Evolutionary conservation across 2,797 vertebrate genomes (phyloP).

Genomic region (Smutsia temminckii): DNA sequence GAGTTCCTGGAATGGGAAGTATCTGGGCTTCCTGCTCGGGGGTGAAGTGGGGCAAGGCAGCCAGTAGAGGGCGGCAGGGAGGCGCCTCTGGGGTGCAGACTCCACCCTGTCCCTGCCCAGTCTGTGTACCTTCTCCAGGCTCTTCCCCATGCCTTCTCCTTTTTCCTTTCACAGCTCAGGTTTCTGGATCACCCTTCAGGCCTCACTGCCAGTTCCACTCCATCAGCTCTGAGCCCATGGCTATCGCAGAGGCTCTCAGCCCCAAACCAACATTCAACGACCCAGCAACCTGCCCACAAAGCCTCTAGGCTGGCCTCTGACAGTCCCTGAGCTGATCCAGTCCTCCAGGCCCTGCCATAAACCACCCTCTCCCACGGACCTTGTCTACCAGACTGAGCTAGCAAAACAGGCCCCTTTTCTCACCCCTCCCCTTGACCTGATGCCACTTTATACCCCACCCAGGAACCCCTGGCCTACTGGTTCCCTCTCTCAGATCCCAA

Average conservation of each 20-base stretch:
- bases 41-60: rapidly evolving
- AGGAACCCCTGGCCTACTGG: background rate
- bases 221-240: background rate
- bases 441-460: background rate
- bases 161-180: background rate
- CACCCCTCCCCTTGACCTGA: background rate
- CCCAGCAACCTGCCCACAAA: background rate
- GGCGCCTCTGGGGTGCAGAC: rapidly evolving
- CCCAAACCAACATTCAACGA: background rate
- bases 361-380: background rate
- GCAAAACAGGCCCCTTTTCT: background rate
- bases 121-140: background rate
- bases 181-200: background rate
- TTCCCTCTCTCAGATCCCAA: background rate
- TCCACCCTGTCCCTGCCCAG: rapidly evolving
- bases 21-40: too few species aligned
- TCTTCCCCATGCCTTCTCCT: background rate
- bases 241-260: background rate
- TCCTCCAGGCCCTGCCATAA: background rate
- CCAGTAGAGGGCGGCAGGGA: slow-evolving; percentile 40
- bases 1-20: rapidly evolving
- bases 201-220: background rate
- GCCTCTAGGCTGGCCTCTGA: background rate
- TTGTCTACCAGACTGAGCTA: background rate
- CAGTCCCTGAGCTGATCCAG: background rate